These are phyloP conservation scores for Elymnias hypermnestra DNA, from an alignment of 1,140 invertebrate species.

Conservation along the genomic window DNA sequence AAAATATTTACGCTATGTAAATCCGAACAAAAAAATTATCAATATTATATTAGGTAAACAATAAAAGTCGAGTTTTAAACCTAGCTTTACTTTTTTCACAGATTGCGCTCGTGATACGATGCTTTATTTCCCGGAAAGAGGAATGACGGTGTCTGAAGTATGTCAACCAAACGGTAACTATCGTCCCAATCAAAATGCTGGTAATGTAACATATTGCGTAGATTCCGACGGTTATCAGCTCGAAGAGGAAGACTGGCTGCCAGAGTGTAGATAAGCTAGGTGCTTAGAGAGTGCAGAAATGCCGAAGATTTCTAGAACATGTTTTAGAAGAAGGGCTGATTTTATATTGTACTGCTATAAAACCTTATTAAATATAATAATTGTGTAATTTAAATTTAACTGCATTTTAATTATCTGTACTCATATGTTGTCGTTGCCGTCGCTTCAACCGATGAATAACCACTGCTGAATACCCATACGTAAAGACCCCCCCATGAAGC, in stretches of 20 bases:
- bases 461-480: too few relatives aligned
- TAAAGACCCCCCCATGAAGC: too few relatives aligned
- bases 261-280: conserved; percentile 11
- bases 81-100: conserved; percentile 33
- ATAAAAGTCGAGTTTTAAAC: too few relatives aligned
- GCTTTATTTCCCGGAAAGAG: conserved; percentile 62
- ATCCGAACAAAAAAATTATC: neutral
- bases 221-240: conserved; percentile 73
- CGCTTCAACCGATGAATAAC: too few relatives aligned
- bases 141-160: conserved; percentile 53
- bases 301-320: too few relatives aligned
- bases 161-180: conserved; percentile 76
- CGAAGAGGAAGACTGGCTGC: conserved; percentile 33
- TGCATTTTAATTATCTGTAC: neutral
- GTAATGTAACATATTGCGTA: conserved; percentile 70
- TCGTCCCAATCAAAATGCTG: conserved; percentile 56
- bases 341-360: too few relatives aligned
- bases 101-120: conserved; percentile 76
- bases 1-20: too few relatives aligned
- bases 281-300: too few relatives aligned
- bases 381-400: neutral
- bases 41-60: neutral
- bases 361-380: too few relatives aligned
- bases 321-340: too few relatives aligned
- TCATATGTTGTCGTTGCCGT: too few relatives aligned